Percentiles rank a stretch among this genome's conserved stretches.
Conservation (phyloP, 1,140 invertebrate species). For the Orchesella cincta region DNA sequence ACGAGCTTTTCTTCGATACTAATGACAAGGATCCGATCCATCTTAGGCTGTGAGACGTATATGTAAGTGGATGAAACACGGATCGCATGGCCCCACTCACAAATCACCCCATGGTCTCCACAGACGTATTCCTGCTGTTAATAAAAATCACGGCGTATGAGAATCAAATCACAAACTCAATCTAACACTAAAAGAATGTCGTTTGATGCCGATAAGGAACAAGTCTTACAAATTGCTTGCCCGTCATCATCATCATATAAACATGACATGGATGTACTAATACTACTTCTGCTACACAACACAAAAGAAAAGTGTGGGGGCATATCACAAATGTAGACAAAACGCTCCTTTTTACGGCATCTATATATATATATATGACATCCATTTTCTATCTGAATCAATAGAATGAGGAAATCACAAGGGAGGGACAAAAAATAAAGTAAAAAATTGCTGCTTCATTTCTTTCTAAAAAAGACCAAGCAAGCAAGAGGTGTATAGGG, state of each 20-base stretch:
- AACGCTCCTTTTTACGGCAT: background rate
- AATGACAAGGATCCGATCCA: constrained; percentile 73
- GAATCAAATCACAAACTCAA: background rate
- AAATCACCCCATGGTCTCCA: constrained; percentile 65
- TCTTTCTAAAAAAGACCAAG: constrained; percentile 51
- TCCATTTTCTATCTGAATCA: constrained; percentile 7
- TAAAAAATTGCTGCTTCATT: constrained; percentile 9
- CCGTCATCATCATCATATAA: constrained; percentile 3
- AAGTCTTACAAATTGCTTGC: constrained; percentile 5
- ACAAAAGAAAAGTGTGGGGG: background rate
- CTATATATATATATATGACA: background rate
- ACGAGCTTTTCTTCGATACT: constrained; percentile 73
- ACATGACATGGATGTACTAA: constrained; percentile 11
- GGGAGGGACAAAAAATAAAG: constrained; percentile 3
- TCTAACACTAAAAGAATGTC: background rate
- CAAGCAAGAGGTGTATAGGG: constrained; percentile 30
- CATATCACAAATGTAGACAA: background rate
- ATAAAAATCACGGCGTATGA: constrained; percentile 17
- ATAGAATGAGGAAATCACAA: background rate
- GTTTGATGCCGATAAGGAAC: background rate
- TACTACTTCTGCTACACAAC: background rate
- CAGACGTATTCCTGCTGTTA: constrained; percentile 68
- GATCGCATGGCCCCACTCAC: constrained; percentile 74
- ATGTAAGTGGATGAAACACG: constrained; percentile 73
- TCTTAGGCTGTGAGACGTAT: constrained; percentile 72